Percentiles rank a stretch among this genome's conserved stretches.
Conservation (phyloP, 2,888 invertebrate genomes). For the Melieria picta region DNA sequence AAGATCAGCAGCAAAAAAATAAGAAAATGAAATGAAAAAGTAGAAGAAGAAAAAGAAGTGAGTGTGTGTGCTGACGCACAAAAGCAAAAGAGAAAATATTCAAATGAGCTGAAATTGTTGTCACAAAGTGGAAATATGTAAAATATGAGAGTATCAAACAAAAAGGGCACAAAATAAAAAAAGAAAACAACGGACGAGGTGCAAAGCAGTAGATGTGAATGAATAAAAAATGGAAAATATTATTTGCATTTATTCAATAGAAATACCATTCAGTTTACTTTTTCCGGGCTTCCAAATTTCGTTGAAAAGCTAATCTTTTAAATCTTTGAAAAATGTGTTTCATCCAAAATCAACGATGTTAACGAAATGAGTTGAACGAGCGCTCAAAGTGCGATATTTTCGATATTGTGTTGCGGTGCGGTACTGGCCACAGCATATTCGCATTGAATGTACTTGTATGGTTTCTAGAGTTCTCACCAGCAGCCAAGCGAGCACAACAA, state of each 20-base stretch:
- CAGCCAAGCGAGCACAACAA: conserved; percentile 14
- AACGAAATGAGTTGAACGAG: not conserved
- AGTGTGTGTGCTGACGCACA: not conserved
- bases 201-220: too few species aligned
- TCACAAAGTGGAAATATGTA: not conserved
- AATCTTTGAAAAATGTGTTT: not conserved
- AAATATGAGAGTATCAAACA: not conserved
- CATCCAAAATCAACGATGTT: not conserved
- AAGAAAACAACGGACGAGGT: too few species aligned
- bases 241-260: too few species aligned
- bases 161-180: not conserved
- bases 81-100: conserved; percentile 32
- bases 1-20: conserved; percentile 12
- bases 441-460: conserved; percentile 20
- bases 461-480: conserved; percentile 14
- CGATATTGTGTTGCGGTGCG: not conserved
- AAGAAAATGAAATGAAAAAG: conserved; percentile 12
- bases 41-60: not conserved
- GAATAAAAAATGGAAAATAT: too few species aligned
- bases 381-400: conserved; percentile 4
- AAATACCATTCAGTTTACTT: too few species aligned
- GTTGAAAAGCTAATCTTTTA: too few species aligned
- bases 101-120: conserved; percentile 35
- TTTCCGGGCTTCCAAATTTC: too few species aligned
- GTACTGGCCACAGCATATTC: not conserved